Base-by-base conservation (phyloP, 2,888 invertebrate species). In the Philopedon plagiatum region DNA sequence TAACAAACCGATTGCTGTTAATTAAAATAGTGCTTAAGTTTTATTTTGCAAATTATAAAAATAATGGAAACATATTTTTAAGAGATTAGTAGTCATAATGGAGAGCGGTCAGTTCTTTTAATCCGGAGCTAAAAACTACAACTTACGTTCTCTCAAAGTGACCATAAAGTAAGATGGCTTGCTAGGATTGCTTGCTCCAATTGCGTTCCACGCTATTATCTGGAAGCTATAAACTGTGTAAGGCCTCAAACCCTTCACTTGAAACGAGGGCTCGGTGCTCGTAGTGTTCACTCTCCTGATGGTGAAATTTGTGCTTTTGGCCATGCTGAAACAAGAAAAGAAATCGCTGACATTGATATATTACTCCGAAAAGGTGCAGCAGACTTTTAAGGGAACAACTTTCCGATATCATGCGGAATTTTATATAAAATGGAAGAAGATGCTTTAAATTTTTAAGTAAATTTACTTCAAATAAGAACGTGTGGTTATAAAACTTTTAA, bases 201-300 rank as follows among this genome's bases (percentile, higher is more conserved):
- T 88, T 75, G 88, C 89, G 84, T 93, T 94, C 71, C 91, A 91
- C 57, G 92, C 92, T 79, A 90, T 85, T 76, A 93, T 89, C 69
- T 91, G 88, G 85, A 94, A 92, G 82, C 91, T 91, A 86, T 94
- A 94, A 69, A 92, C 91, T 57, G 92, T 93, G 86, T 91, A 93
- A 56, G 94, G 93, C 77, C 88, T 87, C 77, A 94, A 87, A 71
- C 87, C 88, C 75, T 88, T 88, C 81, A 94, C 89, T 83, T 90
- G 89, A 86, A 90, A 90, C 81, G 87, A 88, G 75, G 91, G 91
- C 75, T 87, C 86, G 86, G 91, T 92, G 81, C 87, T 89, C 76
- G 89, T 88, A 44, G 80, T 79, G 63, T 73, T 71, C 62, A 73
- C 70, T 61, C 32, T 57, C 41, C 23, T 58, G 57, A 57, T 54